Evolutionary conservation across 2,888 invertebrate species (phyloP).

Genomic region (Idaea straminata): DNA sequence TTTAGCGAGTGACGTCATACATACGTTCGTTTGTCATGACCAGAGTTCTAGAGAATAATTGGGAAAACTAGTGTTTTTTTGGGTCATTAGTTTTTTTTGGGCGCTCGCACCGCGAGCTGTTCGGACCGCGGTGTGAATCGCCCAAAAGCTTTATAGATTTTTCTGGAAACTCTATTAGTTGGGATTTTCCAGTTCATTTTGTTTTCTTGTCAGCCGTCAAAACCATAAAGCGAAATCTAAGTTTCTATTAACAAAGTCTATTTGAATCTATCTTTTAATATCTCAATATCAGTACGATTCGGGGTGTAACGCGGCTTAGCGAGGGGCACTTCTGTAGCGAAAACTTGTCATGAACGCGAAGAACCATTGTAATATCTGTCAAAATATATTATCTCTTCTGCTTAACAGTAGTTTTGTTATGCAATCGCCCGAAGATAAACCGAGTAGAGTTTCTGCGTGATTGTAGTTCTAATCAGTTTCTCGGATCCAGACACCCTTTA

Average conservation of each 20-base stretch:
- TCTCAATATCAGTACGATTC: not conserved
- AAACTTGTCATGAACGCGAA: not conserved
- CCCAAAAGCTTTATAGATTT: too few species aligned
- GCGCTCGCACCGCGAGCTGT: too few species aligned
- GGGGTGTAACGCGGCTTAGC: conserved; percentile 1
- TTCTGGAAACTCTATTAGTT: too few species aligned
- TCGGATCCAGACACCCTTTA: conserved; percentile 15
- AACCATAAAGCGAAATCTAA: not conserved
- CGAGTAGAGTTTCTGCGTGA: conserved; percentile 25
- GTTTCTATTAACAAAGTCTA: not conserved
- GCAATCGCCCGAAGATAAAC: conserved; percentile 23
- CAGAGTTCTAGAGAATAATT: too few species aligned
- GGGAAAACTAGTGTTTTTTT: too few species aligned
- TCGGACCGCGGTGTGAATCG: too few species aligned
- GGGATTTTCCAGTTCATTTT: not conserved
- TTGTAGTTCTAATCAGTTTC: conserved; percentile 28
- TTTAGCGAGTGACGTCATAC: too few species aligned
- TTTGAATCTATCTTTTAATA: too few species aligned
- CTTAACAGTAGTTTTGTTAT: not conserved
- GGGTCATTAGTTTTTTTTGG: too few species aligned
- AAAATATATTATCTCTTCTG: not conserved
- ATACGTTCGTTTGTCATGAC: too few species aligned
- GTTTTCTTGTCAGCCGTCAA: not conserved
- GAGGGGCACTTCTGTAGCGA: not conserved
- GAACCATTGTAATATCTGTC: not conserved